A percentile compares a stretch with the other conserved stretches of the same genome.
Evolutionary conservation across 2,888 invertebrate genomes (phyloP).

Genomic region (Pseudeuparius sepicola): DNA sequence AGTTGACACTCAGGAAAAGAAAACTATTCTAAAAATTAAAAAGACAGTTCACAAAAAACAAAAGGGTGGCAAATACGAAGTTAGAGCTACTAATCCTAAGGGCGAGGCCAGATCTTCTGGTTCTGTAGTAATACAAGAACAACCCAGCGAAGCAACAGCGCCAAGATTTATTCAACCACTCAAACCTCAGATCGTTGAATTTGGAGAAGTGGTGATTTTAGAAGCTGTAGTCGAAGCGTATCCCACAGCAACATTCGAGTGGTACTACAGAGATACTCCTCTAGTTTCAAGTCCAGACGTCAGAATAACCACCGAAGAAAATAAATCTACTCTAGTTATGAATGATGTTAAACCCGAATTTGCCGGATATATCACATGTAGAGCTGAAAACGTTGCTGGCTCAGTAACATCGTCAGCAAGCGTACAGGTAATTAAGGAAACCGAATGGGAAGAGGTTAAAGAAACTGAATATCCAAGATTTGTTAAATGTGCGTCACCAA

Average conservation of each 20-base stretch:
- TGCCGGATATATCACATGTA: slow-evolving; percentile 71
- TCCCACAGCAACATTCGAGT: slow-evolving; percentile 76
- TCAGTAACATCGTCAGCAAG: slow-evolving; percentile 79
- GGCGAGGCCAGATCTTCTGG: slow-evolving; percentile 74
- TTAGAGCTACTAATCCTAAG: slow-evolving; percentile 65
- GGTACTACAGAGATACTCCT: slow-evolving; percentile 70
- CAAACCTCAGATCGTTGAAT: slow-evolving; percentile 55
- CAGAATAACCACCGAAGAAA: slow-evolving; percentile 63
- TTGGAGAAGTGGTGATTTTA: slow-evolving; percentile 68
- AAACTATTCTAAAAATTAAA: slow-evolving; percentile 54
- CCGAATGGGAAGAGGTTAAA: slow-evolving; percentile 46
- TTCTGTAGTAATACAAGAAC: slow-evolving; percentile 63
- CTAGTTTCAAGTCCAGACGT: slow-evolving; percentile 59
- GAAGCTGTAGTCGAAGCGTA: slow-evolving; percentile 67
- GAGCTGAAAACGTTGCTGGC: slow-evolving; percentile 84
- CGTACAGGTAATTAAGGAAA: slow-evolving; percentile 50
- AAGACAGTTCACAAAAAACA: slow-evolving; percentile 53
- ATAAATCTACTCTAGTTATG: slow-evolving; percentile 70
- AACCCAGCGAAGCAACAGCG: slow-evolving; percentile 49
- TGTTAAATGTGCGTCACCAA: slow-evolving; percentile 58
- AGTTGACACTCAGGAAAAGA: slow-evolving; percentile 50
- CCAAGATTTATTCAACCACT: slow-evolving; percentile 66
- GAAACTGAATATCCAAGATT: slow-evolving; percentile 68
- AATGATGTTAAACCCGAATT: slow-evolving; percentile 59
- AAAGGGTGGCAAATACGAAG: slow-evolving; percentile 81